A percentile compares a stretch with the other conserved stretches of the same genome.
phyloP scores from a whole-genome alignment of 2,113 vertebrate species.

The Rostratula benghalensis region DNA sequence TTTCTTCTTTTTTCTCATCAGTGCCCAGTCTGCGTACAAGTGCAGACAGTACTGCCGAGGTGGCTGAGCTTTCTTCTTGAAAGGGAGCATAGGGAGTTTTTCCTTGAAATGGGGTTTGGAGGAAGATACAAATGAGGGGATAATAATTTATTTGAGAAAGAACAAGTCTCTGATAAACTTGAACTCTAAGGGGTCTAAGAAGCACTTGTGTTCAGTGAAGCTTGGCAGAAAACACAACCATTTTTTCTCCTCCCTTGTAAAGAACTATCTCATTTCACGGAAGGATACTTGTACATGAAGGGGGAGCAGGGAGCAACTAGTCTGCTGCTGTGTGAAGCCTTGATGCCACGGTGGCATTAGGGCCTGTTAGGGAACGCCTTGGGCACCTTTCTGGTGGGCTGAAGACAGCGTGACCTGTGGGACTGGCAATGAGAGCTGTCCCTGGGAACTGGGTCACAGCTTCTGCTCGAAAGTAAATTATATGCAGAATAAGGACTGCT shows the following conservation, averaged over 20 bases:
- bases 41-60: background rate
- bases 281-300: background rate
- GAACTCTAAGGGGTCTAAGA: background rate
- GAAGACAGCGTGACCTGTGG: background rate
- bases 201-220: background rate
- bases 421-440: background rate
- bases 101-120: background rate
- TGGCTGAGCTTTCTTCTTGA: background rate
- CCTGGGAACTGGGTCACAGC: background rate
- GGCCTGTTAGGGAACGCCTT: background rate
- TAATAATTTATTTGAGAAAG: background rate
- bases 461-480: background rate
- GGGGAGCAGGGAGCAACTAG: background rate
- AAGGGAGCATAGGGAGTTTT: background rate
- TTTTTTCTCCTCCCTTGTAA: background rate
- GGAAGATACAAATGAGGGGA: background rate
- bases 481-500: background rate
- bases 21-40: background rate
- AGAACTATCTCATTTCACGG: background rate
- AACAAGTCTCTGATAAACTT: background rate
- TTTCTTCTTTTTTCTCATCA: background rate
- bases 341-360: fast-evolving
- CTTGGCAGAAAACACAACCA: background rate
- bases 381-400: background rate
- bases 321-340: background rate